phyloP scores from a whole-genome alignment of 2,113 vertebrate genomes.

The Phalacrocorax aristotelis region DNA sequence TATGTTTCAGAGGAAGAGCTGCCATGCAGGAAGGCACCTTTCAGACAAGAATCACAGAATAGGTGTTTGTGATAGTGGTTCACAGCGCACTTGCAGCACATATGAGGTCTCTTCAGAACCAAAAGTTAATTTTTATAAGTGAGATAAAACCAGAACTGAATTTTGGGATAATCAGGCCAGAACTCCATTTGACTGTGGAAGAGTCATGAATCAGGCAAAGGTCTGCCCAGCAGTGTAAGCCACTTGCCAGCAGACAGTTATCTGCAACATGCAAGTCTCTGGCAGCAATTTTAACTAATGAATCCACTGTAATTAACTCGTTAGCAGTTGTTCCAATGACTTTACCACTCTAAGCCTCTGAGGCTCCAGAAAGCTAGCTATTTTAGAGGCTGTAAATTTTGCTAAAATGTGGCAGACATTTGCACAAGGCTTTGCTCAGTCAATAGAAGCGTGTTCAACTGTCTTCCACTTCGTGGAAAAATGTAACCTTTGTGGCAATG shows the following conservation, averaged over 20 bases:
- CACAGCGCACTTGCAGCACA: rapidly evolving
- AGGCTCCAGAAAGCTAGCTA: constrained; percentile 9
- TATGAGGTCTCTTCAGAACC: neutral
- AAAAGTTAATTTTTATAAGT: neutral
- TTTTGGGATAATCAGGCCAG: neutral
- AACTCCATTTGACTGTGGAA: constrained; percentile 4
- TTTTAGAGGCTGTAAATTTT: constrained; percentile 51
- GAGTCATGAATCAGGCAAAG: constrained; percentile 49
- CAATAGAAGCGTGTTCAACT: neutral
- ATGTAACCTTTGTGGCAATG: neutral
- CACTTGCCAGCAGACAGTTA: constrained; percentile 46
- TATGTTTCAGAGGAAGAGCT: neutral
- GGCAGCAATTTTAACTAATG: constrained; percentile 51
- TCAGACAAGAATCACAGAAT: neutral
- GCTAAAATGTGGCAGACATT: constrained; percentile 13
- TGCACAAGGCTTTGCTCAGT: constrained; percentile 4
- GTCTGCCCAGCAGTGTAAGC: constrained; percentile 14
- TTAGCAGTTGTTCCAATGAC: constrained; percentile 46
- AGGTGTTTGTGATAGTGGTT: neutral
- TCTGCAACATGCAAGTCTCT: constrained; percentile 34
- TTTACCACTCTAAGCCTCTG: constrained; percentile 49
- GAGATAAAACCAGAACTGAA: neutral
- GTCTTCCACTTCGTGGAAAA: neutral
- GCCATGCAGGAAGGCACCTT: neutral
- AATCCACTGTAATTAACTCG: constrained; percentile 60